A percentile compares a stretch with the other conserved stretches of the same genome.
phyloP scores from a whole-genome alignment of 2,888 invertebrate species.

The Parelbella ahira region DNA sequence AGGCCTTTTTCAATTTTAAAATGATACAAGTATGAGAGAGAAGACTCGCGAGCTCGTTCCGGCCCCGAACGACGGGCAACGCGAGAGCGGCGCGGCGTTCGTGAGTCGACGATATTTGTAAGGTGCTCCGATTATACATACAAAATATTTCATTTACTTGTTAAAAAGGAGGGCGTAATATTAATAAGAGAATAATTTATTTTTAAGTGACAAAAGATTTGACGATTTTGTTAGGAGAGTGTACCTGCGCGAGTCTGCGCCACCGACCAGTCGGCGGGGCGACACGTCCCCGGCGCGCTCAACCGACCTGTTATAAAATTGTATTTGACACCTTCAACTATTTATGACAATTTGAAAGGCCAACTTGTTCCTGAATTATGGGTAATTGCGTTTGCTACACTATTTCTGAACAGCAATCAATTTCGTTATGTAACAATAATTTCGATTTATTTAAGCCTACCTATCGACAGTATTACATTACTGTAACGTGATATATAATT shows the following conservation, averaged over 20 bases:
- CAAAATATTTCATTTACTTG: no score
- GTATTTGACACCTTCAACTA: slow-evolving; percentile 44
- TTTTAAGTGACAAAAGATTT: no score
- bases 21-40: slow-evolving; percentile 22
- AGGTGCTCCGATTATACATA: no score
- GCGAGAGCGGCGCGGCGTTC: no score
- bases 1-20: slow-evolving; percentile 40
- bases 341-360: slow-evolving; percentile 48
- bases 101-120: no score
- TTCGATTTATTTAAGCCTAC: slow-evolving; percentile 27
- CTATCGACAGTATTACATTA: slow-evolving; percentile 35
- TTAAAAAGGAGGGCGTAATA: no score
- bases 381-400: slow-evolving; percentile 41
- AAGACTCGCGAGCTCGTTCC: background rate
- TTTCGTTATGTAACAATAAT: slow-evolving; percentile 38
- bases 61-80: no score
- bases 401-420: slow-evolving; percentile 38
- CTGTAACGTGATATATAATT: slow-evolving; percentile 33
- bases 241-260: no score
- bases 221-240: no score
- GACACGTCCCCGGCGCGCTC: slow-evolving; percentile 31
- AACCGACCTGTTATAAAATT: slow-evolving; percentile 42
- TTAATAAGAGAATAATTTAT: no score
- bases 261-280: slow-evolving; percentile 5
- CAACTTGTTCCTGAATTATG: slow-evolving; percentile 45